Base-by-base conservation (phyloP, 2,888 invertebrate species). In the Macrosiphum euphorbiae region DNA sequence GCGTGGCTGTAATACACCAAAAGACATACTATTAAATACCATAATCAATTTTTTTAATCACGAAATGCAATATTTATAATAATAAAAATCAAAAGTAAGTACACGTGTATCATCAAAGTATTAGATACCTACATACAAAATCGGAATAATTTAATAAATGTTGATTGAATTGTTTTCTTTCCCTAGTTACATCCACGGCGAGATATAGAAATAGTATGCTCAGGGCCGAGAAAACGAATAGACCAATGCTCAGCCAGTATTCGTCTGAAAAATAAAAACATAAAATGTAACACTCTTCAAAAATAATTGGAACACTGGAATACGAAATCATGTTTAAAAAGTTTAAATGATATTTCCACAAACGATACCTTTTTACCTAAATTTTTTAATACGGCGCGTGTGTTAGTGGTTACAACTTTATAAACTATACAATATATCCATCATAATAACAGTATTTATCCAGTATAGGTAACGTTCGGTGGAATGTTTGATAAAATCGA, bases 221-320 rank as follows among this genome's bases (percentile, higher is more conserved):
- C 28, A 92, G 1, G 7, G 44, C 47, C 20, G 92, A 67, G 28
- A 87, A 67, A 13, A 52, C 50, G 52, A 92, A 92, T 35, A 92
- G 10, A 50, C 92, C 67, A 5, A 88, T 50, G 50, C 78, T 88
- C 41, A 88, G 41, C 88, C 92, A 92, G 8, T 88, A 92, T 35
- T 20, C 67, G 20, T 67, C 92, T 92, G 41, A 5, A 58, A 91
- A 52, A 88, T 24, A 88, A 55, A 88, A 44, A 86, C 7, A 20
- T 20, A 35, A 20, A 84, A 16, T 26, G 13, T 47, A 67, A n/a
- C n/a, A 86, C 47, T 26, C 44, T 11, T 28, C 44, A 11, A 86
- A 86, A 47, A 86, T 47, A 28, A 28, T 44, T 28, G 26, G 3
- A n/a, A 35, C 47, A 47, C 26, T 13, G 28, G 85, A 26, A 44